Evolutionary conservation across 1,140 invertebrate species (phyloP).

Genomic region (Diorhabda sublineata): DNA sequence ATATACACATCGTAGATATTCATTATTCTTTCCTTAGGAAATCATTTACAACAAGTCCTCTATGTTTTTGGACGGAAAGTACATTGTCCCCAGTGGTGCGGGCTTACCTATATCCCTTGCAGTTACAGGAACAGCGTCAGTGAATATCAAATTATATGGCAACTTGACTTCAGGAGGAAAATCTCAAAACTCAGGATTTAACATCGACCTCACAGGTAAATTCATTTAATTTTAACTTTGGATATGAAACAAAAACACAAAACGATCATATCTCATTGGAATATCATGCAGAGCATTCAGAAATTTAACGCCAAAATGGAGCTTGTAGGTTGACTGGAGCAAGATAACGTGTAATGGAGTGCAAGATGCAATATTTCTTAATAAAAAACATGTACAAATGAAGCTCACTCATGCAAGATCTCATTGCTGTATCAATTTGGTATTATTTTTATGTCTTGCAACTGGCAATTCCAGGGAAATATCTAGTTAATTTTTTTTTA

Average conservation of each 20-base stretch:
- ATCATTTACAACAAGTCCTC: conserved; percentile 73
- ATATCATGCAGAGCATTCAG: too few species aligned
- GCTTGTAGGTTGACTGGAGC: not conserved
- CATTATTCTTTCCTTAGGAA: conserved; percentile 53
- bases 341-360: not conserved
- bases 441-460: too few species aligned
- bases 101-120: conserved; percentile 82
- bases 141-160: conserved; percentile 74
- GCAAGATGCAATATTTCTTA: not conserved
- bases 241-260: too few species aligned
- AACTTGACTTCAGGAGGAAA: conserved; percentile 55
- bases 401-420: too few species aligned
- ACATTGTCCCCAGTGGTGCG: conserved; percentile 76
- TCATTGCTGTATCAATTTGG: too few species aligned
- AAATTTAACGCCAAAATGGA: too few species aligned
- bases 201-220: conserved; percentile 62
- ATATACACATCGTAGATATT: not conserved
- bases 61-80: conserved; percentile 80
- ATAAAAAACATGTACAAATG: not conserved
- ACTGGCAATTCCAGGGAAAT: too few species aligned
- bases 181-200: conserved; percentile 55
- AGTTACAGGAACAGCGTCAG: conserved; percentile 77
- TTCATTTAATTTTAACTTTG: not conserved
- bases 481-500: too few species aligned
- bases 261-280: too few species aligned